These are phyloP conservation scores for Podiceps cristatus DNA, from an alignment of 2,113 vertebrate genomes.

Conservation along the genomic window DNA sequence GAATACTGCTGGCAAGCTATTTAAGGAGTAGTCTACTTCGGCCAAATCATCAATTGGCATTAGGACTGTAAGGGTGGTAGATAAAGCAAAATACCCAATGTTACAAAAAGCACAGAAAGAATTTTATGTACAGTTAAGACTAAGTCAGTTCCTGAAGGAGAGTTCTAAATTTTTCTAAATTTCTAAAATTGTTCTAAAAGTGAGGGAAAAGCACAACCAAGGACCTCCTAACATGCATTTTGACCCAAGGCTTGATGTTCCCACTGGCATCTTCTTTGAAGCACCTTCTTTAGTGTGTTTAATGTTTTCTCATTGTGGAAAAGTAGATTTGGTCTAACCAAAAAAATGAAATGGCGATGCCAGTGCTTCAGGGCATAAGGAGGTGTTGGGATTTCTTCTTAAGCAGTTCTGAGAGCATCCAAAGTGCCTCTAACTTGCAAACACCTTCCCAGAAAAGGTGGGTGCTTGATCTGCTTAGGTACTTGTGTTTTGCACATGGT, in stretches of 20 bases:
- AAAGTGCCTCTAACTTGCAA: background rate
- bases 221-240: background rate
- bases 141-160: background rate
- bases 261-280: background rate
- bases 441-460: background rate
- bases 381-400: background rate
- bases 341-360: background rate
- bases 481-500: background rate
- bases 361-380: background rate
- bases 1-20: slow-evolving; percentile 56
- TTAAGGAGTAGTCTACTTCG: slow-evolving; percentile 73
- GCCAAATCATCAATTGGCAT: slow-evolving; percentile 68
- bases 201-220: background rate
- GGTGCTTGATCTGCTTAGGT: background rate
- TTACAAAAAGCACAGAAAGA: background rate
- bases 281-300: background rate
- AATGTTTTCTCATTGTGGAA: background rate
- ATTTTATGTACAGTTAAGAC: background rate
- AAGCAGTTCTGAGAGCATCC: background rate
- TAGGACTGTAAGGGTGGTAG: slow-evolving; percentile 51
- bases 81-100: slow-evolving; percentile 6
- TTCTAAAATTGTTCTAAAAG: background rate
- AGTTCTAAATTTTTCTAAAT: no score
- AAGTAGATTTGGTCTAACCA: background rate
- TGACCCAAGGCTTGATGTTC: background rate